Evolutionary conservation across 2,888 invertebrate species (phyloP).

Genomic region (Sepiola atlantica): DNA sequence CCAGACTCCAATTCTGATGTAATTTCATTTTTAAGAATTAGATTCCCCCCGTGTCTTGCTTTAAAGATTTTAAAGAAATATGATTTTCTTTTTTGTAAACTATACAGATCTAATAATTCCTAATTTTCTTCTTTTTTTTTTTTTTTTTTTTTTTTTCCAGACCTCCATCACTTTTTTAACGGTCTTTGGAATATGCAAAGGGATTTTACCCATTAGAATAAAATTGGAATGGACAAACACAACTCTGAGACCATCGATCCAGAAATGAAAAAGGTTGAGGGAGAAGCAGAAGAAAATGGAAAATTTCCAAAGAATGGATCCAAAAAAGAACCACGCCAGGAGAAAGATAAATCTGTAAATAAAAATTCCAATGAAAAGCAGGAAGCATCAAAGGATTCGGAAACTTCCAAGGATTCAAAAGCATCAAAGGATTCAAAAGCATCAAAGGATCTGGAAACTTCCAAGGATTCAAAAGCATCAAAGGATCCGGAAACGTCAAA

Average conservation of each 20-base stretch:
- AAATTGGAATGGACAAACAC: constrained; percentile 20
- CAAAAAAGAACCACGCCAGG: background rate
- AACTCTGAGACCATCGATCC: background rate
- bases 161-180: background rate
- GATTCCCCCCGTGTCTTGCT: too few relatives aligned
- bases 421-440: background rate
- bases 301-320: background rate
- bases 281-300: background rate
- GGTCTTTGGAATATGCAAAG: background rate
- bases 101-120: background rate
- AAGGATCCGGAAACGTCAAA: too few relatives aligned
- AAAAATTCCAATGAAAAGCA: background rate
- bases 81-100: too few relatives aligned
- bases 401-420: background rate
- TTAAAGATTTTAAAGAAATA: too few relatives aligned
- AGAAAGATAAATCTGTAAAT: background rate
- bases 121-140: background rate
- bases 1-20: too few relatives aligned
- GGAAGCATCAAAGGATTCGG: background rate
- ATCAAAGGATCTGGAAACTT: background rate
- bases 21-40: too few relatives aligned
- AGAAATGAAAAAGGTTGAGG: background rate
- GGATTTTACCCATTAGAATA: background rate
- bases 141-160: background rate
- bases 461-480: background rate